phyloP scores from a whole-genome alignment of 2,888 invertebrate genomes.

The Netelia melanura region DNA sequence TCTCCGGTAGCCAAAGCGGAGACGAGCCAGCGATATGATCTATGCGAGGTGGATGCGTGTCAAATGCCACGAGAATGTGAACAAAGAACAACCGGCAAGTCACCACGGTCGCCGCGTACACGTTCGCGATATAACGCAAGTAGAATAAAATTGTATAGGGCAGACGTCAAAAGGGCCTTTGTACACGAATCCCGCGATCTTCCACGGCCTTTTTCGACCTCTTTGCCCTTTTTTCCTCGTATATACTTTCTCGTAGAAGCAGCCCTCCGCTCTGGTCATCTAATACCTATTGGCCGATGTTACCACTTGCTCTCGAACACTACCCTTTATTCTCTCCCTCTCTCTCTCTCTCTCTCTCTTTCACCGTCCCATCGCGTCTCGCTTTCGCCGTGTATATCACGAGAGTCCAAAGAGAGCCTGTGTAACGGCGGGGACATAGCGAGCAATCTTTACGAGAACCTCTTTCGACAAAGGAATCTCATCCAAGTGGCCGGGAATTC shows the following conservation, averaged over 20 bases:
- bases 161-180: constrained; percentile 71
- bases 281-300: constrained; percentile 71
- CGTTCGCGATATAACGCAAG: constrained; percentile 42
- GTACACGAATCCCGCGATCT: constrained; percentile 66
- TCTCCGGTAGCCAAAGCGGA: neutral
- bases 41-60: no score
- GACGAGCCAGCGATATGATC: no score
- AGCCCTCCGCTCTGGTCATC: constrained; percentile 34
- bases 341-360: neutral
- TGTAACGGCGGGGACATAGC: no score
- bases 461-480: constrained; percentile 50
- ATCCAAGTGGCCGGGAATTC: constrained; percentile 15
- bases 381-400: neutral
- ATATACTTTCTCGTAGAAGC: no score
- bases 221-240: no score
- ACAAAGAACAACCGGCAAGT: no score
- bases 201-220: neutral
- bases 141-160: neutral
- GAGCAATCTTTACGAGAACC: constrained; percentile 28
- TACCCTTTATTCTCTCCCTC: no score
- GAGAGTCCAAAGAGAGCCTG: neutral
- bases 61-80: no score
- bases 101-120: neutral
- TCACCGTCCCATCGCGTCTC: neutral
- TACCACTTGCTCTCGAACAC: constrained; percentile 57